A percentile compares a stretch with the other conserved stretches of the same genome.
phyloP scores from a whole-genome alignment of 2,797 vertebrate genomes.

The Apogon talboti region DNA sequence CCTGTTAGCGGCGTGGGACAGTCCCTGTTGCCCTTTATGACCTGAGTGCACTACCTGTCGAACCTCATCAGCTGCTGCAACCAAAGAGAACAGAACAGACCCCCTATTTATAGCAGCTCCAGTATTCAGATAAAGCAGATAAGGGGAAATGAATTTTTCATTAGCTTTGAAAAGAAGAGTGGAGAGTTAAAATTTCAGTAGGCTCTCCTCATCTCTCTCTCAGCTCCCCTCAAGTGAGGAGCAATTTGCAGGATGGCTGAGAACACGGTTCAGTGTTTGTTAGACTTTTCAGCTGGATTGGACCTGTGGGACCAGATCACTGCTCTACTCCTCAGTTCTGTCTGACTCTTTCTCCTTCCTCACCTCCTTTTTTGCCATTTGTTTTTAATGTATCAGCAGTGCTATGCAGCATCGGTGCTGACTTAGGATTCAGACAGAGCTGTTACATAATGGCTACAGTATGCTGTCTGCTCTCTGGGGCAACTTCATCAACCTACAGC shows the following conservation, averaged over 20 bases:
- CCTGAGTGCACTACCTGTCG: background rate
- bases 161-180: constrained; percentile 67
- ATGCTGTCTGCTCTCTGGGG: constrained; percentile 30
- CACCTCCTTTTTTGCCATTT: background rate
- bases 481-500: constrained; percentile 28
- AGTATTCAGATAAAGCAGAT: constrained; percentile 55
- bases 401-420: constrained; percentile 46
- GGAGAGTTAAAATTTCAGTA: constrained; percentile 64
- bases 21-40: background rate
- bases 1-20: background rate
- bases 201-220: background rate
- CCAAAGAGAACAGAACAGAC: constrained; percentile 35
- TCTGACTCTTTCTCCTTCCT: constrained; percentile 23
- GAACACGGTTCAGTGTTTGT: constrained; percentile 32
- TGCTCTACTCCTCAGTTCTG: constrained; percentile 31
- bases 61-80: constrained; percentile 38
- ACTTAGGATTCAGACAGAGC: constrained; percentile 40
- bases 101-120: constrained; percentile 61
- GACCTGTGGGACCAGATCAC: constrained; percentile 46
- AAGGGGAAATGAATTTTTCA: constrained; percentile 71
- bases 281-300: constrained; percentile 12
- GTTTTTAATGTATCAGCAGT: constrained; percentile 41
- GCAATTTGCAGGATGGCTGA: constrained; percentile 44
- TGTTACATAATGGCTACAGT: constrained; percentile 52
- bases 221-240: constrained; percentile 29